Base-by-base conservation (phyloP, 2,113 vertebrate genomes). In the Lepus americanus region DNA sequence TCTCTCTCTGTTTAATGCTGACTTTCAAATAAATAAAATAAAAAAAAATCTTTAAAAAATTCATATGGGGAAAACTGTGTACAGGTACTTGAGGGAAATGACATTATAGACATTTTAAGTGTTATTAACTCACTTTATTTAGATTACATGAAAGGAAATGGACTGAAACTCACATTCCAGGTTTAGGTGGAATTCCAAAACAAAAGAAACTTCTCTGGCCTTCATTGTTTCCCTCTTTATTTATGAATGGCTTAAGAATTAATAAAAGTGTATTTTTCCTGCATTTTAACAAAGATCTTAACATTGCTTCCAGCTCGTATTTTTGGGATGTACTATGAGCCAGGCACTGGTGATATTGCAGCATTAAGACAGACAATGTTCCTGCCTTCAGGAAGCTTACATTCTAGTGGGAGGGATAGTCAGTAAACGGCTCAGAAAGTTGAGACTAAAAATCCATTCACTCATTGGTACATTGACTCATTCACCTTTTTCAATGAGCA, bases 71-170 rank as follows among this genome's bases (percentile, higher is more conserved):
- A 33, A 95, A 90, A 81, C 67, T 29, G 29, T 87, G 51, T 73
- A 73, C 12, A 87, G 64, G 23, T 17, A 80, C 53, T 63, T 69
- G 36, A 96, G 82, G 49, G 22, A 96, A 96, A 90, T n/a, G 70
- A 29, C 36, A 85, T 51, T 81, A 70, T 8, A 80, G 23, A 83
- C 44, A 84, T 95, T 94, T 14, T 77, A 78, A 80, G 11, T 44
- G 14, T 33, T 86, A 27, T 93, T 88, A 88, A 72, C 4, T 84
- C 89, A 90, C 9, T 83, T 53, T n/a, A 64, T 83, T 79, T 92
- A 90, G 61, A 80, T 77, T 33, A 67, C 19, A 33, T 61, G 11
- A 84, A 79, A 94, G 49, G 31, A 80, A 23, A 80, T 64, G 25
- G 33, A 95, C 22, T 39, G 44, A 94, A 94, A 63, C 80, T 64